Percentiles rank a stretch among this genome's conserved stretches.
Evolutionary conservation across 2,888 invertebrate species (phyloP).

Genomic region (Parnassius mnemosyne): DNA sequence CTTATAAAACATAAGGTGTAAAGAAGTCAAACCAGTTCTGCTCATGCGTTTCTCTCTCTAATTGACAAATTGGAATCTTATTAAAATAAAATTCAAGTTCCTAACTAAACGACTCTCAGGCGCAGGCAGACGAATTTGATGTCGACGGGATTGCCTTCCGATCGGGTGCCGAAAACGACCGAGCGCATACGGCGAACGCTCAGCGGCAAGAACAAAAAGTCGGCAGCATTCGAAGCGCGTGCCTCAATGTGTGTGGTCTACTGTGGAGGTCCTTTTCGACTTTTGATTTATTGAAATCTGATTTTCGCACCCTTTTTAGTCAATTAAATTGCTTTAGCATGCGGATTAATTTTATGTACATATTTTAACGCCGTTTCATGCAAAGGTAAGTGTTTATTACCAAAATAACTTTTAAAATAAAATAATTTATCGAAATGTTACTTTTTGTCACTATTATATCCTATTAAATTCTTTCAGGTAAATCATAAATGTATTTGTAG

Average conservation of each 20-base stretch:
- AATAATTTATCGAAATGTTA: too few relatives aligned
- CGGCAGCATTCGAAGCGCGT: conserved; percentile 85
- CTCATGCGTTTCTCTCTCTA: conserved; percentile 80
- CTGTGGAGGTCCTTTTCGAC: conserved; percentile 73
- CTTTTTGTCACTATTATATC: too few relatives aligned
- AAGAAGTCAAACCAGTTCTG: conserved; percentile 75
- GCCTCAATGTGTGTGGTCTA: conserved; percentile 88
- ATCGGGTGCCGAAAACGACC: conserved; percentile 67
- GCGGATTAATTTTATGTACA: conserved; percentile 22
- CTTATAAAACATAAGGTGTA: conserved; percentile 66
- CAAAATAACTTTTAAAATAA: neutral
- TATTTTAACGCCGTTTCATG: conserved; percentile 13
- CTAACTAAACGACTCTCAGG: conserved; percentile 56
- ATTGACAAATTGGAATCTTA: conserved; percentile 87
- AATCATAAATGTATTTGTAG: too few relatives aligned
- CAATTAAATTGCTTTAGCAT: conserved; percentile 34
- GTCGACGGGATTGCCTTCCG: conserved; percentile 60
- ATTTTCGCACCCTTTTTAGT: conserved; percentile 67
- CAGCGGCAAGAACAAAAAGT: conserved; percentile 69
- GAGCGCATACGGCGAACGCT: conserved; percentile 60
- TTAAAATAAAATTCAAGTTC: conserved; percentile 82
- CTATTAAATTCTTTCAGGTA: too few relatives aligned
- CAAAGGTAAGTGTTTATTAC: neutral
- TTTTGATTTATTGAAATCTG: conserved; percentile 73
- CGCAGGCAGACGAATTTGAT: conserved; percentile 47